Base-by-base conservation (phyloP, 2,797 vertebrate genomes). In the Garrulus glandarius region DNA sequence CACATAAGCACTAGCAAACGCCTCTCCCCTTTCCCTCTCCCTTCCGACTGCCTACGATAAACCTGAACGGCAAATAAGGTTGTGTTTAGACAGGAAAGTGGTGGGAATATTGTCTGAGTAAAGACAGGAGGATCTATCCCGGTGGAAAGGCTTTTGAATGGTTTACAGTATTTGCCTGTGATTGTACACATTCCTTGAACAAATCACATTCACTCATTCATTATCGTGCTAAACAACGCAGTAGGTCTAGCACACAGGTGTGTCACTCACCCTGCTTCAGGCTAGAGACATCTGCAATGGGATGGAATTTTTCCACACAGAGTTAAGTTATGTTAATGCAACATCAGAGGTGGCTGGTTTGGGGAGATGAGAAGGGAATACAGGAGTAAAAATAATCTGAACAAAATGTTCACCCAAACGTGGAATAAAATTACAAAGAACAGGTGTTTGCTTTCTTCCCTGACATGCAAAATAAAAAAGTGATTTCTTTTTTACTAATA, bases 31-130 rank as follows among this genome's bases (percentile, higher is more conserved):
- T 57, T 44, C 57, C 32, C 53, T 91, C 68, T 82, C 32, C 67
- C 78, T 91, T 76, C 80, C 44, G 32, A 37, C 65, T 39, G 88
- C 74, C 81, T 43, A 8, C n/a, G 23, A 61, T 88, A 95, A 94
- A 89, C 87, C 46, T 79, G 91, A 74, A 13, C 75, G 61, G 85
- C 91, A 92, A 94, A 88, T 69, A 93, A 76, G 59, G 92, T 77
- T 78, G 71, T 97, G 95, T 97, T 97, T 95, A 96, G 95, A 94
- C 93, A 95, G 92, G 74, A 43, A 89, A 91, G 92, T 68, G 88
- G 87, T 90, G 83, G 80, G 89, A 95, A 91, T 84, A 72, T 79
- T 69, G 81, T 59, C 78, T 95, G 94, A 97, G 89, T 59, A 55
- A 94, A 93, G 93, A 94, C 94, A 94, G 93, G 56, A 93, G 71